Evolutionary conservation across 2,797 vertebrate species (phyloP), one percentile per base, ranked within the genome.

Genomic region (Ctenochaetus hawaiiensis): DNA sequence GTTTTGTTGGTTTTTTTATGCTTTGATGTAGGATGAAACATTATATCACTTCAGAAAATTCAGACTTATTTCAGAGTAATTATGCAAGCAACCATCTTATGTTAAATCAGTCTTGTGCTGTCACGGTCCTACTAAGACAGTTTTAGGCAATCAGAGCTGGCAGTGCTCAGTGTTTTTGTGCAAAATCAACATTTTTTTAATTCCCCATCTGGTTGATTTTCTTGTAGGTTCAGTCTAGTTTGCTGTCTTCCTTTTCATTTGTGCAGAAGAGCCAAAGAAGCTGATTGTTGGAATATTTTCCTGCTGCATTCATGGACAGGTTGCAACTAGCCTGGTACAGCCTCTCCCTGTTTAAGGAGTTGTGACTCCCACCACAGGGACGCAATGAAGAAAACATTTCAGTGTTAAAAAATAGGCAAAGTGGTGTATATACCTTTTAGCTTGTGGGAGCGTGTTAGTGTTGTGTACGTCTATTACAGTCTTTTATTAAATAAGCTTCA

Each of bases 241-340:
- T 64, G 2, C 20, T 74, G 16, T 48, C 51, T 34, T 53, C 48
- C 20, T 80, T 71, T 49, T 45, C 6, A 22, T 59, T 52, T 34
- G 57, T 23, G 18, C 62, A 63, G 37, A 61, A 39, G 71, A 5
- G 5, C 54, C 56, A 18, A 51, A 69, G 54, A 51, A 56, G 65
- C 48, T 73, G 34, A 37, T 59, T 70, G 23, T 56, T 57, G 13
- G 58, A 66, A 68, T 73, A 49, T 73, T 72, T 82, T 72, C 26
- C 22, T 0, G 22, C 34, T 71, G 69, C 71, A 82, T 88, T 84
- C 84, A 81, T 67, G 58, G 83, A 86, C 92, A 86, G 78, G 93
- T 92, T 83, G 6, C 56, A 65, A 65, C 92, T 71, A 49, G 90
- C 65, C 78, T 82, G 59, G 56, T 67, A 60, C 67, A 59, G 83